These are phyloP conservation scores for Circaetus gallicus DNA, from an alignment of 2,113 vertebrate genomes.

Conservation along the genomic window DNA sequence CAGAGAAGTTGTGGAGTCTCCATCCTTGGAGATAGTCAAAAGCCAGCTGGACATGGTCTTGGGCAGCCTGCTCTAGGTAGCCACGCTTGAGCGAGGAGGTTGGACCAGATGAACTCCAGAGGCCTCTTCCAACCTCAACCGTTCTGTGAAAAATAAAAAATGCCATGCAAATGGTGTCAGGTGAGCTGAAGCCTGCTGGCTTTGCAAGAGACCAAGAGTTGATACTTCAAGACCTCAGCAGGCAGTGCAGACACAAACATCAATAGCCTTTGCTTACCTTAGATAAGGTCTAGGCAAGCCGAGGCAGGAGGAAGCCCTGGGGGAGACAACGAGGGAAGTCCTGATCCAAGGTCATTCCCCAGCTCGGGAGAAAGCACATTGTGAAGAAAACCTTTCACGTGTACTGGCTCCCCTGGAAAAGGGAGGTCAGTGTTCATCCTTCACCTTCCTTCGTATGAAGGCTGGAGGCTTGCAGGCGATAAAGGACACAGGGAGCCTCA, in stretches of 20 bases:
- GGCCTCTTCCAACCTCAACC: background rate
- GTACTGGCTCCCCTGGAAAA: background rate
- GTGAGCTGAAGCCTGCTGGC: background rate
- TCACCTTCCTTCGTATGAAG: rapidly evolving
- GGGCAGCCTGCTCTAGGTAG: background rate
- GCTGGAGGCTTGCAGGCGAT: background rate
- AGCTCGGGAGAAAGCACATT: background rate
- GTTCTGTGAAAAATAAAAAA: background rate
- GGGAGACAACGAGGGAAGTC: background rate
- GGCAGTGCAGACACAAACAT: background rate
- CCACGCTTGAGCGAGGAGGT: background rate
- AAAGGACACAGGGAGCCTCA: background rate
- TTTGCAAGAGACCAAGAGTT: background rate
- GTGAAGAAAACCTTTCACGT: background rate
- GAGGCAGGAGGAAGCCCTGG: background rate
- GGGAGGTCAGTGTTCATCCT: background rate
- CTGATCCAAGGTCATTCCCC: background rate
- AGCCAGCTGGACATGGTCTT: background rate
- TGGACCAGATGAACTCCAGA: background rate
- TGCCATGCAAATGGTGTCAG: background rate
- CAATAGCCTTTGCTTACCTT: background rate
- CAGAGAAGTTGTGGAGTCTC: background rate
- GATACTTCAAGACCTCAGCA: background rate
- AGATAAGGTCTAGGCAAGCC: background rate
- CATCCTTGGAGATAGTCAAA: background rate